A percentile compares a stretch with the other conserved stretches of the same genome.
Evolutionary conservation across 35 echinoderm and acorn worm genomes (phyloP).

Genomic region (Apostichopus japonicus): DNA sequence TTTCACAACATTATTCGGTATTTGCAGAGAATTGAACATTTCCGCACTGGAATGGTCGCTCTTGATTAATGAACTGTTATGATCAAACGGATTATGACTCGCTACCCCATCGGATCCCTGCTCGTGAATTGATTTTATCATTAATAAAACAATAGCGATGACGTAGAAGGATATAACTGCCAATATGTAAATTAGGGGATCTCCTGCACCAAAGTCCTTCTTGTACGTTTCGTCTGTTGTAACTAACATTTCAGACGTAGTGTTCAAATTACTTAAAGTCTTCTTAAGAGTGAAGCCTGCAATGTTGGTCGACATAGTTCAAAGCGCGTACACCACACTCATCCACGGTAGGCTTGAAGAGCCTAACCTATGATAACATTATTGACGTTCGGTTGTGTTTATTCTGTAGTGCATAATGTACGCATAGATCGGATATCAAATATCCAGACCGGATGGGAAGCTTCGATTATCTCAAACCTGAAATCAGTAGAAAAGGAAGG

Average conservation of each 20-base stretch:
- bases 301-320: not conserved
- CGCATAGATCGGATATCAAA: too few species aligned
- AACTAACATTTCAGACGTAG: not conserved
- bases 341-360: too few species aligned
- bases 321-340: not conserved
- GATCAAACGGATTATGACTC: not conserved
- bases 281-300: not conserved
- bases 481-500: too few species aligned
- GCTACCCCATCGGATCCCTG: not conserved
- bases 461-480: too few species aligned
- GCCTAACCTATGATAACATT: too few species aligned
- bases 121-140: slow-evolving; percentile 63
- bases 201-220: not conserved
- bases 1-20: not conserved
- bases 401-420: too few species aligned
- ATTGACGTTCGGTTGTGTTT: too few species aligned
- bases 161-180: slow-evolving; percentile 69
- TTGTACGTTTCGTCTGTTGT: not conserved
- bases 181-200: slow-evolving; percentile 60
- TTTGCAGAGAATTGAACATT: not conserved
- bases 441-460: too few species aligned
- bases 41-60: not conserved
- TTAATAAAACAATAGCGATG: slow-evolving; percentile 48
- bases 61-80: not conserved
- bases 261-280: not conserved